phyloP scores from a whole-genome alignment of 2,888 invertebrate genomes.

The Eubasilissa splendida region DNA sequence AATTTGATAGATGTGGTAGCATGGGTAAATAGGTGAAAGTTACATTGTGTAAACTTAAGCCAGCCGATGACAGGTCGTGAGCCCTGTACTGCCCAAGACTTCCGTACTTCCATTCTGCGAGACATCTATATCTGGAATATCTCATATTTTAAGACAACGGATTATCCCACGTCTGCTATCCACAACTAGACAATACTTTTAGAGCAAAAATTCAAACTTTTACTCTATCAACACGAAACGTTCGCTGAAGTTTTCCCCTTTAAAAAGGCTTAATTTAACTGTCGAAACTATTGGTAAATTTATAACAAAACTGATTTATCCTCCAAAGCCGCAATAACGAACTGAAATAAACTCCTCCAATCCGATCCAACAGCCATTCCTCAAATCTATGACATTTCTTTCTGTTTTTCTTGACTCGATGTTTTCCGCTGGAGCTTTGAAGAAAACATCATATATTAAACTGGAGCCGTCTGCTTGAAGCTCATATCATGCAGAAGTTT shows the following conservation, averaged over 20 bases:
- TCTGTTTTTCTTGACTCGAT: conserved; percentile 17
- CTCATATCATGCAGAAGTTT: neutral
- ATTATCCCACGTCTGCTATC: too few relatives aligned
- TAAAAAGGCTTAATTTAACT: conserved; percentile 53
- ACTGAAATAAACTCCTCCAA: conserved; percentile 20
- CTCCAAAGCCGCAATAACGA: neutral
- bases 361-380: neutral
- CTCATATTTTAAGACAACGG: too few relatives aligned
- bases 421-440: conserved; percentile 2
- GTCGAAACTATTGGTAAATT: conserved; percentile 53
- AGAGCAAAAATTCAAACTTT: neutral
- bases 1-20: too few relatives aligned
- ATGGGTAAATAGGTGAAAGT: too few relatives aligned
- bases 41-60: too few relatives aligned
- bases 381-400: conserved; percentile 8
- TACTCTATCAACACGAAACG: neutral
- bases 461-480: conserved; percentile 1
- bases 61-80: too few relatives aligned
- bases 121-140: too few relatives aligned
- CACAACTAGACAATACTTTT: too few relatives aligned
- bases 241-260: conserved; percentile 7
- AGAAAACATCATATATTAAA: conserved; percentile 14
- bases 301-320: conserved; percentile 32
- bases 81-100: too few relatives aligned
- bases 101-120: too few relatives aligned